Conservation (phyloP, 2,113 vertebrate genomes). For the Saccopteryx leptura region DNA sequence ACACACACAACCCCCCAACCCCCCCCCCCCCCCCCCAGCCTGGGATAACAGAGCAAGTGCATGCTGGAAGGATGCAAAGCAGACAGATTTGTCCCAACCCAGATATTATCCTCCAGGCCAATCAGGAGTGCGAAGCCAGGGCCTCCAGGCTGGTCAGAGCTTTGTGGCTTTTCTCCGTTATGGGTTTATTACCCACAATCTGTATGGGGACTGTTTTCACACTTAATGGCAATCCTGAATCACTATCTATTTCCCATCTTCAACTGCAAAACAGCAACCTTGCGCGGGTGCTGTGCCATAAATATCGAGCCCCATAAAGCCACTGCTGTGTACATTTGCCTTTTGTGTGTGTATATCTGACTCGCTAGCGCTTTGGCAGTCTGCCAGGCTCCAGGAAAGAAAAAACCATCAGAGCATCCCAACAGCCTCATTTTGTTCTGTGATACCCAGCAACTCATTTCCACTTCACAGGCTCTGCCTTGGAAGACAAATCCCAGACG, state of each 20-base stretch:
- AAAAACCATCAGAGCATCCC: slow-evolving; percentile 89
- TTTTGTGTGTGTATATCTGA: slow-evolving; percentile 74
- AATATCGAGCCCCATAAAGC: slow-evolving; percentile 86
- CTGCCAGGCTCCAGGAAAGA: slow-evolving; percentile 89
- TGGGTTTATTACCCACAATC: slow-evolving; percentile 63
- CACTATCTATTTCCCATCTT: slow-evolving; percentile 74
- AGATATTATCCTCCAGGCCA: background rate
- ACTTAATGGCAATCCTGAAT: slow-evolving; percentile 59
- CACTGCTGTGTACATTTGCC: slow-evolving; percentile 77
- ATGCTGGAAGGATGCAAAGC: background rate
- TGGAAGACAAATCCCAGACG: slow-evolving; percentile 89
- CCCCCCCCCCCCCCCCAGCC: background rate
- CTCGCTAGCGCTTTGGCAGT: slow-evolving; percentile 90
- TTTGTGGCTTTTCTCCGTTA: background rate
- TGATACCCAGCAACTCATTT: slow-evolving; percentile 89
- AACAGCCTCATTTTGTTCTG: slow-evolving; percentile 92
- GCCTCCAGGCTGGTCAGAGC: slow-evolving; percentile 25
- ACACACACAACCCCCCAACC: background rate
- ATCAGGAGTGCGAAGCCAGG: slow-evolving; percentile 33
- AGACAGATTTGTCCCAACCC: background rate
- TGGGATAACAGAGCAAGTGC: background rate
- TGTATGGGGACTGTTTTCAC: slow-evolving; percentile 75
- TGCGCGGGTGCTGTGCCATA: slow-evolving; percentile 79
- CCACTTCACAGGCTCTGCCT: slow-evolving; percentile 91
- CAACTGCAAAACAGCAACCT: slow-evolving; percentile 76